phyloP scores from a whole-genome alignment of 2,797 vertebrate genomes.

The Miopithecus talapoin region DNA sequence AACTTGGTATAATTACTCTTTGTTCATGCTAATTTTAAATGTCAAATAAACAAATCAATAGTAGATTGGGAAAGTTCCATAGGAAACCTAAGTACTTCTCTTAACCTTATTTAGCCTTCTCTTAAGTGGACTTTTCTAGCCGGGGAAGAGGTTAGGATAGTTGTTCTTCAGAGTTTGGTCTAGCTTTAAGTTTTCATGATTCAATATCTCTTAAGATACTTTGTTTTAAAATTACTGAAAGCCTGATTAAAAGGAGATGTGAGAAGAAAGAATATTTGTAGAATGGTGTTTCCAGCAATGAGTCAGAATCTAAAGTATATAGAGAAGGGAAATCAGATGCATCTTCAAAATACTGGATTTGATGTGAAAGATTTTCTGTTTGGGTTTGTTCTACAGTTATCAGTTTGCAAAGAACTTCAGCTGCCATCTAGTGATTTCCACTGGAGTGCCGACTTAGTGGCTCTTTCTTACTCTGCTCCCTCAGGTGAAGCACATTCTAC shows the following conservation, averaged over 20 bases:
- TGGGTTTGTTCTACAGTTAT: slow-evolving; percentile 86
- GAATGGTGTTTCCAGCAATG: background rate
- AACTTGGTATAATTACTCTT: background rate
- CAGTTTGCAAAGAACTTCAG: slow-evolving; percentile 95
- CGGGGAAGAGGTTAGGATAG: background rate
- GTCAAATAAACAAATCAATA: background rate
- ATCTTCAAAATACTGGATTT: background rate
- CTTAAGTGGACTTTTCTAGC: background rate
- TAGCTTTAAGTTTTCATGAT: background rate
- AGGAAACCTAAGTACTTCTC: background rate
- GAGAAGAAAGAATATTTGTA: slow-evolving; percentile 11
- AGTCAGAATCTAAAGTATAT: background rate
- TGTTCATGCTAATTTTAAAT: background rate
- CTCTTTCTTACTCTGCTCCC: slow-evolving; percentile 82
- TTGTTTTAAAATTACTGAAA: slow-evolving; percentile 34
- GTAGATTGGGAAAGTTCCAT: background rate
- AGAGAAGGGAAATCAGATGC: background rate
- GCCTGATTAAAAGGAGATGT: background rate
- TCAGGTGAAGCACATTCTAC: slow-evolving; percentile 86
- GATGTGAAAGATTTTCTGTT: background rate
- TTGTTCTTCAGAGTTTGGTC: background rate
- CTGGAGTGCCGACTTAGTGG: slow-evolving; percentile 90
- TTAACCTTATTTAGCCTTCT: background rate
- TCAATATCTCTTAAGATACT: background rate
- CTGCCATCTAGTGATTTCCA: slow-evolving; percentile 90